These are phyloP conservation scores for Myanophis thanlyinensis DNA, from an alignment of 2,113 vertebrate species.

Conservation along the genomic window DNA sequence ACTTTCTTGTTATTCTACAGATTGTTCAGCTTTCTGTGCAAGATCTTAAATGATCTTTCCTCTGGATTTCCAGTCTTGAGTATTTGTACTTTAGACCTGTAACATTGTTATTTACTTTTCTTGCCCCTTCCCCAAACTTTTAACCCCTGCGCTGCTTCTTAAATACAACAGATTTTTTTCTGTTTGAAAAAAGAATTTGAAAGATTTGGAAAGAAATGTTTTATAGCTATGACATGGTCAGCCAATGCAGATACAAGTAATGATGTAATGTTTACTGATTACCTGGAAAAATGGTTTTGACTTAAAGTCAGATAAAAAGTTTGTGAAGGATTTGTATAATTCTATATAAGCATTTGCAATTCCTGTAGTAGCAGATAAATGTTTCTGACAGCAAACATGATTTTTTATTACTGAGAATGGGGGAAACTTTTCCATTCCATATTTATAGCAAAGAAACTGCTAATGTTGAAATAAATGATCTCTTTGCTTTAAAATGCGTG, in stretches of 20 bases:
- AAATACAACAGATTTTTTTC: background rate
- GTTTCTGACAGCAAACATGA: background rate
- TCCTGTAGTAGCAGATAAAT: background rate
- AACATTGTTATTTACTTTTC: background rate
- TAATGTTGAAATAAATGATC: background rate
- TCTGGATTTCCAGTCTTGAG: background rate
- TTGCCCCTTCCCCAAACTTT: background rate
- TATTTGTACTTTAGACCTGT: background rate
- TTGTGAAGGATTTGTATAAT: background rate
- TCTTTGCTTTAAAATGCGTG: background rate
- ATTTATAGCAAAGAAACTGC: background rate
- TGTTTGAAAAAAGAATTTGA: background rate
- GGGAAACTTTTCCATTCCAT: background rate
- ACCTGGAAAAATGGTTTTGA: background rate
- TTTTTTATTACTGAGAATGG: background rate
- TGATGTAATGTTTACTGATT: background rate
- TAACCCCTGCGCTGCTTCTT: background rate
- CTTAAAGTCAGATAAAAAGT: background rate
- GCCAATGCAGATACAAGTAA: background rate
- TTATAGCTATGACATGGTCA: background rate
- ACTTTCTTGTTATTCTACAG: background rate
- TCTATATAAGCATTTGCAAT: background rate
- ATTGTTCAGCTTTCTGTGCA: background rate
- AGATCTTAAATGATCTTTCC: background rate
- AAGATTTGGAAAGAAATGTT: background rate